Base-by-base conservation (phyloP, 2,797 vertebrate genomes). In the Nyctibius grandis region DNA sequence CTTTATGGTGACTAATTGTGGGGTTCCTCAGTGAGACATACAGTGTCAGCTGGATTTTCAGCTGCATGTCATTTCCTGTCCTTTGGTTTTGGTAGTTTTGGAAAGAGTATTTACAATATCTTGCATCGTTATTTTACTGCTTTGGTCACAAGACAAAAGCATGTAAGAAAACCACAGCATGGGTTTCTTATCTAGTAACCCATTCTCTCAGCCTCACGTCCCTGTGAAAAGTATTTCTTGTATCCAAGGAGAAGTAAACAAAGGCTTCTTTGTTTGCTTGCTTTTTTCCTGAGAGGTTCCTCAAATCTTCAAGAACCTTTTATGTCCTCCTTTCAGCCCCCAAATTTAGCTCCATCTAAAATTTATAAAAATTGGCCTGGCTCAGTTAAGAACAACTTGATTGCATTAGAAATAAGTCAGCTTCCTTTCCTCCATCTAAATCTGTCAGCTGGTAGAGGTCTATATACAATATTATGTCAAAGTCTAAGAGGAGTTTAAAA, bases 131-230 rank as follows among this genome's bases (percentile, higher is more conserved):
- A 26, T 78, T 86, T 92, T 91, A 76, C 57, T 77, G 88, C 29
- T 44, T 60, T 80, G 59, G 29, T 94, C 91, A 94, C 77, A 95
- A 85, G 94, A 94, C 50, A 82, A 89, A 53, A 15, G 42, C 83
- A 91, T 57, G 65, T 36, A 83, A 85, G 60, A 21, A 94, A 87
- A 68, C 83, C 68, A 61, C 83, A 85, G 69, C 16, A 61, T 0
- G 0, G 14, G 65, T 92, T 91, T 92, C 60, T 82, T 87, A 77
- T 42, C 29, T 53, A 69, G 15, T 51, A 86, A 84, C 57, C 73
- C 57, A 67, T 84, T 59, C 10, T 85, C 38, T 91, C 23, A 70
- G 29, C 23, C 47, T 94, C 63, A 54, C 38, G 33, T 29, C 22
- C 42, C 38, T 79, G 13, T 42, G 36, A 76, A 89, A 96, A 87